Evolutionary conservation across 2,113 vertebrate genomes (phyloP), one percentile per base, ranked within the genome.

Genomic region (Petromus typicus): DNA sequence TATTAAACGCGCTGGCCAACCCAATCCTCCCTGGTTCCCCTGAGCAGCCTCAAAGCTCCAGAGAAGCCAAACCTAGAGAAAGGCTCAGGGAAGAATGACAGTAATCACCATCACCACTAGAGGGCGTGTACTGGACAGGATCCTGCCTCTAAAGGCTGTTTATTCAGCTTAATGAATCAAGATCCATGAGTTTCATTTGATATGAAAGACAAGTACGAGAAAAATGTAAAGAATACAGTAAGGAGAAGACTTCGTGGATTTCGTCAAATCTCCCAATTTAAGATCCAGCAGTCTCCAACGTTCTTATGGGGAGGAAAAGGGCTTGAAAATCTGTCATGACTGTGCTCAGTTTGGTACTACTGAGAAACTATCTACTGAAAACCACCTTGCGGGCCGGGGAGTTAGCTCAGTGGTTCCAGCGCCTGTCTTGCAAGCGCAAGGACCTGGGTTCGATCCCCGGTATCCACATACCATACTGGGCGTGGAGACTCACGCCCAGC

Each of bases 21-120:
- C 7, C 43, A 40, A 13, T 89, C n/a, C 32, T 64, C 16, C 43
- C 56, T 3, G 69, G 12, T 4, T 64, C 13, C 56, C 22, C 90
- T 3, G 20, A 84, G 78, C 80, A 96, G 34, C 25, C 32, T 81
- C 91, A 67, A 40, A 37, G 63, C 11, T 82, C 37, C 79, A 73
- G 80, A 73, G 40, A 90, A 75, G 76, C 23, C 43, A 93, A 94
- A 95, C 5, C 43, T 81, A 91, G 10, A 90, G 75, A 90, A 90
- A 94, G n/a, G 22, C 64, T 80, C 80, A 59, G 61, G 45, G 71
- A 86, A 91, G 37, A 80, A 37, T 34, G 61, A 80, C 16, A 45
- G 63, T 11, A 18, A 66, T 12, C 48, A 67, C 23, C 16, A 76
- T 34, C 20, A 48, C 1, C 11, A 66, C 22, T 30, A 79, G 17